A percentile compares a stretch with the other conserved stretches of the same genome.
These are phyloP conservation scores for Parazoanthus swiftii DNA, from an alignment of 92 coral and sea anemone species.

Conservation along the genomic window DNA sequence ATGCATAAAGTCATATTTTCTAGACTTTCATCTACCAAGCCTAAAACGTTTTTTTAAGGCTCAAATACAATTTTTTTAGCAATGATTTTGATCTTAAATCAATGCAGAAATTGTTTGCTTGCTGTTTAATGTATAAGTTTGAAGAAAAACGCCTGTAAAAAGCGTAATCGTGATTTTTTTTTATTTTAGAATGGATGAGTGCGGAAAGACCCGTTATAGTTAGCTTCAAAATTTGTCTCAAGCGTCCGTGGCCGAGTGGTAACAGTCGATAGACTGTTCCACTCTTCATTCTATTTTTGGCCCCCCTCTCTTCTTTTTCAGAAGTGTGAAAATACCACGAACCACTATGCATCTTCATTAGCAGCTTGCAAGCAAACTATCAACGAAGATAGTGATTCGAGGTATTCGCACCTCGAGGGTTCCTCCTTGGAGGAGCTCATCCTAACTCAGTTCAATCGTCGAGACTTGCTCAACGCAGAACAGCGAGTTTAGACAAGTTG, in stretches of 20 bases:
- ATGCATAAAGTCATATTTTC: no score
- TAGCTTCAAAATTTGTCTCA: neutral
- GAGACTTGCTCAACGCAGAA: neutral
- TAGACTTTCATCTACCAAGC: no score
- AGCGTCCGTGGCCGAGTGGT: conserved; percentile 10
- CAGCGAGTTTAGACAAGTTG: neutral
- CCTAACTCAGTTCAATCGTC: conserved; percentile 11
- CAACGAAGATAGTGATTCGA: neutral
- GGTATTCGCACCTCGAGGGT: neutral
- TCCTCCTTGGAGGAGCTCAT: neutral
- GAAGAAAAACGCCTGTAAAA: neutral
- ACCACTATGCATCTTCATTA: neutral
- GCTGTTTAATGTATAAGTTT: conserved; percentile 1
- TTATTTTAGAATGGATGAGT: neutral
- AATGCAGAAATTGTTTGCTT: neutral
- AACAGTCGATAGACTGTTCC: neutral
- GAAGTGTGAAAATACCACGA: conserved; percentile 1
- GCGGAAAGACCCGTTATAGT: neutral
- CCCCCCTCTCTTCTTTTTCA: conserved; percentile 5
- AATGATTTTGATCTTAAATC: neutral
- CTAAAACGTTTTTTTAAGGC: conserved; percentile 1
- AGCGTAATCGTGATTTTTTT: neutral
- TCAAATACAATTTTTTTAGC: neutral
- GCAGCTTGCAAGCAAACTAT: no score
- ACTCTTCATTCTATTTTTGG: neutral